Percentiles rank a stretch among this genome's conserved stretches.
phyloP scores from a whole-genome alignment of 2,113 vertebrate species.

The Taurulus bubalis region DNA sequence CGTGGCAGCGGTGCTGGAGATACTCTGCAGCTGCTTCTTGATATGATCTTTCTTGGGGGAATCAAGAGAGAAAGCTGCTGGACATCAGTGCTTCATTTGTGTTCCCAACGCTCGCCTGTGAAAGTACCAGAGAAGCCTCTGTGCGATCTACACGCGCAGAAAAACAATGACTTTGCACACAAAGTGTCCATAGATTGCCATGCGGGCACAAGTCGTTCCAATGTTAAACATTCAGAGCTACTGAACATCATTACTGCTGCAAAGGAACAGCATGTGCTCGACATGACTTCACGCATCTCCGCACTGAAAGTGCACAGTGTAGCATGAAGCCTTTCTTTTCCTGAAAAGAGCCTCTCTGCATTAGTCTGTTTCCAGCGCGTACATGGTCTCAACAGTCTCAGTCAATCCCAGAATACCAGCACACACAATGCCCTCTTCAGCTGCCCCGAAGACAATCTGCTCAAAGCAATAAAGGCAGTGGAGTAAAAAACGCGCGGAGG shows the following conservation, averaged over 20 bases:
- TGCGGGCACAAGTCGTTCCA: not conserved
- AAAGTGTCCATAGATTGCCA: constrained; percentile 1
- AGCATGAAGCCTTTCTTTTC: constrained; percentile 58
- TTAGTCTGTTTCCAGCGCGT: constrained; percentile 45
- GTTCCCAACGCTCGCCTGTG: constrained; percentile 3
- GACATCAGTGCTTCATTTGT: constrained; percentile 29
- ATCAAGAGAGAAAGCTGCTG: constrained; percentile 14
- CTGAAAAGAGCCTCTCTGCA: constrained; percentile 67
- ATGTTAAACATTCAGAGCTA: not conserved
- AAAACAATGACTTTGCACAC: constrained; percentile 2
- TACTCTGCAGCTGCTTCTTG: constrained; percentile 23
- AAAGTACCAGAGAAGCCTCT: constrained; percentile 19
- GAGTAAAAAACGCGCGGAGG: constrained; percentile 33
- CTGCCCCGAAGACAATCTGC: constrained; percentile 66
- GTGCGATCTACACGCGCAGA: not conserved
- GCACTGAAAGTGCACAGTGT: constrained; percentile 44
- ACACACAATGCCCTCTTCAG: constrained; percentile 50
- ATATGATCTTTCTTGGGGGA: constrained; percentile 9
- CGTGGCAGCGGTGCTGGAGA: not conserved
- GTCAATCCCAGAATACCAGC: constrained; percentile 54
- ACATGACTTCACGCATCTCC: constrained; percentile 19
- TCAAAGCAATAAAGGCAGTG: constrained; percentile 57
- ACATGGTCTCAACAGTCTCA: constrained; percentile 32
- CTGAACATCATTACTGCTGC: not conserved
- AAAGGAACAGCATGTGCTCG: constrained; percentile 6